A percentile compares a stretch with the other conserved stretches of the same genome.
phyloP scores from a whole-genome alignment of 2,888 invertebrate species.

The Neoascia interrupta region DNA sequence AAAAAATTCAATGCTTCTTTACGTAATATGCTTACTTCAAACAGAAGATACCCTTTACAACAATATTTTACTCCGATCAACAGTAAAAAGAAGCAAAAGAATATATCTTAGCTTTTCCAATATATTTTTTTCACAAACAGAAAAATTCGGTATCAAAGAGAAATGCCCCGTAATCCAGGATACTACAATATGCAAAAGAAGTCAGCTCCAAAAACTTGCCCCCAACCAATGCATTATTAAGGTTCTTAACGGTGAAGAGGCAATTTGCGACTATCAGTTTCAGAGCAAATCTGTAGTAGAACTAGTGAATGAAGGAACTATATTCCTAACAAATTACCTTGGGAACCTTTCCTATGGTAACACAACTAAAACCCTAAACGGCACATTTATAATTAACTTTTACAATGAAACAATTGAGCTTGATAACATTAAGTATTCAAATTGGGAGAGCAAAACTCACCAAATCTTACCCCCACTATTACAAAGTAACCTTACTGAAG shows the following conservation, averaged over 20 bases:
- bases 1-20: conserved; percentile 54
- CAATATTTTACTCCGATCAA: conserved; percentile 50
- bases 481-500: conserved; percentile 5
- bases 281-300: conserved; percentile 41
- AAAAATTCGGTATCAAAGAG: conserved; percentile 31
- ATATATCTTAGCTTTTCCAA: conserved; percentile 31
- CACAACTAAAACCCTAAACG: conserved; percentile 18
- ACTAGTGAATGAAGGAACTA: conserved; percentile 41
- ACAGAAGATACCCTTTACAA: conserved; percentile 52
- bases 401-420: conserved; percentile 7
- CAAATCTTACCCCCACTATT: conserved; percentile 12
- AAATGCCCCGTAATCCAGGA: not conserved
- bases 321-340: conserved; percentile 43
- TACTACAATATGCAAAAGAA: not conserved
- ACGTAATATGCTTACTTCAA: conserved; percentile 55
- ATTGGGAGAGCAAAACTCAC: conserved; percentile 44
- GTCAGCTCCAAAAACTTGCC: not conserved
- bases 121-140: conserved; percentile 39
- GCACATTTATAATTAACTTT: conserved; percentile 36
- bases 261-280: conserved; percentile 40
- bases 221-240: conserved; percentile 13
- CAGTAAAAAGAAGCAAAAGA: conserved; percentile 42
- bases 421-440: conserved; percentile 30
- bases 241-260: conserved; percentile 36
- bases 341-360: conserved; percentile 32